These are phyloP conservation scores for Seira sanloemensis DNA, from an alignment of 2,888 invertebrate species.

Conservation along the genomic window DNA sequence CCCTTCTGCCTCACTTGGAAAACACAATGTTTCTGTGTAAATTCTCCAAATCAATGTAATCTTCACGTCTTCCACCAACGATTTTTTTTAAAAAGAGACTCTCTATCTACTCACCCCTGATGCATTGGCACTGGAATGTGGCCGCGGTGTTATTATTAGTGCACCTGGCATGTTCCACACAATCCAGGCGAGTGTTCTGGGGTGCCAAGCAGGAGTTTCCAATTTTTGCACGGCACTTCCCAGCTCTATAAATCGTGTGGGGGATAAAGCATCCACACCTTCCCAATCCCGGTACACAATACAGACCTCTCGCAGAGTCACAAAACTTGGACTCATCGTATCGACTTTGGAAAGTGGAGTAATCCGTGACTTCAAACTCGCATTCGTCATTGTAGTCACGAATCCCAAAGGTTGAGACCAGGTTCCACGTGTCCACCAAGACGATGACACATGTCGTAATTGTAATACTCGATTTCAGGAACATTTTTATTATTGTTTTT, in stretches of 20 bases:
- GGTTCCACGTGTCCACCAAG: neutral
- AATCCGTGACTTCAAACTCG: slow-evolving; percentile 57
- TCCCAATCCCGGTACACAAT: slow-evolving; percentile 66
- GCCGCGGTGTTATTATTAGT: slow-evolving; percentile 53
- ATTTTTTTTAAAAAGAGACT: neutral
- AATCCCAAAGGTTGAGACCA: slow-evolving; percentile 46
- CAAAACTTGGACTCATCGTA: slow-evolving; percentile 63
- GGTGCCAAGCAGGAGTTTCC: slow-evolving; percentile 51
- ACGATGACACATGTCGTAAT: neutral
- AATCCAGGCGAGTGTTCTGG: slow-evolving; percentile 62
- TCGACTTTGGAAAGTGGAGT: slow-evolving; percentile 51
- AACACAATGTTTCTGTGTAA: too few species aligned
- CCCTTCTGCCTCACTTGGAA: too few species aligned
- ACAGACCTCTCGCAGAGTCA: slow-evolving; percentile 61
- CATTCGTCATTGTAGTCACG: slow-evolving; percentile 67
- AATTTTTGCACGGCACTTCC: slow-evolving; percentile 71
- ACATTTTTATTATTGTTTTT: neutral
- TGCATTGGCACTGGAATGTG: slow-evolving; percentile 62
- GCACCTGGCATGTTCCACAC: slow-evolving; percentile 69
- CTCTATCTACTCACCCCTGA: slow-evolving; percentile 28
- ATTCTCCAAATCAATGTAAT: too few species aligned
- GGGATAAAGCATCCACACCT: slow-evolving; percentile 67
- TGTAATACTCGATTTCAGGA: neutral
- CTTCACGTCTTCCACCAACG: too few species aligned
- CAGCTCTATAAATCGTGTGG: slow-evolving; percentile 68